These are phyloP conservation scores for Gymnocypris eckloni DNA, from an alignment of 2,797 vertebrate genomes.

Conservation along the genomic window DNA sequence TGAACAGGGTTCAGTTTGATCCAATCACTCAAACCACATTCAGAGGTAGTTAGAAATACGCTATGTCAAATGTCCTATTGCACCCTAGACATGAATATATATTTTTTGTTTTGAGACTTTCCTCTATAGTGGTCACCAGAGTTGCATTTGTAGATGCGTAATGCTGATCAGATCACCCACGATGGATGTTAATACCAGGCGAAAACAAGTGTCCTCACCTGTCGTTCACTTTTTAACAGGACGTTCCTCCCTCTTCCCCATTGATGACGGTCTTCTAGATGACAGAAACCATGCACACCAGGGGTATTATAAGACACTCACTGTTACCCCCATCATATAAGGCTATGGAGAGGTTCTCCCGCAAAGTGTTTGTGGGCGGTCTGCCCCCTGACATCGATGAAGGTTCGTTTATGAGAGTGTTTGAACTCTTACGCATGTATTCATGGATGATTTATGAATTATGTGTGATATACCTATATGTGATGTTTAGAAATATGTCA, in stretches of 20 bases:
- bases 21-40: neutral
- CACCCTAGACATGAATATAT: neutral
- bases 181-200: neutral
- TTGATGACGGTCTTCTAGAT: conserved; percentile 94
- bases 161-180: neutral
- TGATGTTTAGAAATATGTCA: neutral
- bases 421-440: neutral
- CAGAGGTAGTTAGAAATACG: neutral
- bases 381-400: conserved; percentile 98
- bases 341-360: conserved; percentile 96
- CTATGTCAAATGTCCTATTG: neutral
- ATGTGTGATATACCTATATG: too few species aligned
- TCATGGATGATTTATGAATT: neutral
- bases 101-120: neutral
- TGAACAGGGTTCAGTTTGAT: neutral
- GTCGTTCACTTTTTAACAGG: conserved; percentile 73
- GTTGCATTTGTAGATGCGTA: neutral
- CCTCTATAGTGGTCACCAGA: neutral
- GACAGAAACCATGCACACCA: too few species aligned
- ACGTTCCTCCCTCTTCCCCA: conserved; percentile 96
- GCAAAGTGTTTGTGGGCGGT: conserved; percentile 97
- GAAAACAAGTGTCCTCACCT: conserved; percentile 1
- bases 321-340: conserved; percentile 94
- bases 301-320: too few species aligned
- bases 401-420: conserved; percentile 76